Base-by-base conservation (phyloP, 2,113 vertebrate genomes). In the Malurus melanocephalus region DNA sequence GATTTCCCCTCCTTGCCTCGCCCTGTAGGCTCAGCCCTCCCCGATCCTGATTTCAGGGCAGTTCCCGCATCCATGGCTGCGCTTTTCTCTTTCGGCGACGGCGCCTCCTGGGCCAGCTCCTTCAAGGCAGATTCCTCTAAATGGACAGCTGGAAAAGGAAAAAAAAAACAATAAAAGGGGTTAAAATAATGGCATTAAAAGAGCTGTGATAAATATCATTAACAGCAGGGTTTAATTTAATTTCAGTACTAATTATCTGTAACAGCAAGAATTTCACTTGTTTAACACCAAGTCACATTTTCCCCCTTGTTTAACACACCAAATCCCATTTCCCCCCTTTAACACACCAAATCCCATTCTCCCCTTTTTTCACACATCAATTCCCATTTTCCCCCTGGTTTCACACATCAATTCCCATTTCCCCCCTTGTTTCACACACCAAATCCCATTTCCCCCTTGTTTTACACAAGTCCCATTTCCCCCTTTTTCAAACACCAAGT, bases 121-220 rank as follows among this genome's bases (percentile, higher is more conserved):
- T 95, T 96, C 45, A 98, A 92, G 22, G 95, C 48, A 3, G 98
- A 96, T 28, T 98, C 97, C 83, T 96, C 95, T 38, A 99, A 94
- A 38, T 98, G 87, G 57, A 99, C 98, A 45, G 99, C 99, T 99
- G 49, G 35, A 30, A 67, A 66, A 93, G 7, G 82, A 19, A 52
- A 67, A 80, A 16, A 80, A 27, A 2, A 46, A 21, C 35, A 35
- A 53, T 14, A 69, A 80, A 27, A 26, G 0, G 6, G 10, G 14
- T 95, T 55, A 80, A 26, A 74, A 65, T 24, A 57, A 62, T 3
- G 3, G 10, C 9, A 71, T 16, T 45, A 6, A 45, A 61, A 78
- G 13, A 65, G 28, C 10, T 35, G 10, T 9, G 4, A 56, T 7
- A 12, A 85, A 13, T 55, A 83, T 11, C 78, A 55, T 12, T 28